Percentiles rank a stretch among this genome's conserved stretches.
Conservation (phyloP, 2,888 invertebrate species). For the Noctua janthina region DNA sequence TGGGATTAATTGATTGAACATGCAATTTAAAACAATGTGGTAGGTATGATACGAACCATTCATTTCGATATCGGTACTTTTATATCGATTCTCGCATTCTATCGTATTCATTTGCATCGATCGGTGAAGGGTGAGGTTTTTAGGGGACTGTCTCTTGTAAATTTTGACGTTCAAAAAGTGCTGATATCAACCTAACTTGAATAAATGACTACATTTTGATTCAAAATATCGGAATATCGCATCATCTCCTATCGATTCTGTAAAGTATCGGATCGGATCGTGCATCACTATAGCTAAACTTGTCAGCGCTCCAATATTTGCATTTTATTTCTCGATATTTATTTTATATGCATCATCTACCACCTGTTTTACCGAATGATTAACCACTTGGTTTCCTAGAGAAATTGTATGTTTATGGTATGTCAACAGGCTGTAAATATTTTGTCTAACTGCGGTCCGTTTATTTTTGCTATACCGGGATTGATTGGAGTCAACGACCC, state of each 20-base stretch:
- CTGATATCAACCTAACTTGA: background rate
- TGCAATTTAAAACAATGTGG: background rate
- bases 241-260: background rate
- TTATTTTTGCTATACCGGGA: conserved; percentile 65
- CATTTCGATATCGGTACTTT: background rate
- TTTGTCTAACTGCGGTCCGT: conserved; percentile 58
- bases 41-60: background rate
- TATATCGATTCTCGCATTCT: background rate
- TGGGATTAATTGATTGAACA: background rate
- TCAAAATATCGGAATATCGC: background rate
- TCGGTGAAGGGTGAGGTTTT: background rate
- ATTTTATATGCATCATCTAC: conserved; percentile 54
- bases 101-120: background rate
- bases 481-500: conserved; percentile 65
- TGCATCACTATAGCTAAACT: conserved; percentile 21
- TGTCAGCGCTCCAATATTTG: conserved; percentile 60
- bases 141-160: background rate
- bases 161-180: background rate
- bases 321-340: conserved; percentile 62
- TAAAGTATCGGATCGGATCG: background rate
- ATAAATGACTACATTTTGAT: too few species aligned
- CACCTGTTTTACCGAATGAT: conserved; percentile 66
- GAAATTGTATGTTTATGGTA: conserved; percentile 65
- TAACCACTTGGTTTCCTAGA: conserved; percentile 61
- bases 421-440: conserved; percentile 69